Base-by-base conservation (phyloP, 2,888 invertebrate genomes). In the Metacarcinus magister region DNA sequence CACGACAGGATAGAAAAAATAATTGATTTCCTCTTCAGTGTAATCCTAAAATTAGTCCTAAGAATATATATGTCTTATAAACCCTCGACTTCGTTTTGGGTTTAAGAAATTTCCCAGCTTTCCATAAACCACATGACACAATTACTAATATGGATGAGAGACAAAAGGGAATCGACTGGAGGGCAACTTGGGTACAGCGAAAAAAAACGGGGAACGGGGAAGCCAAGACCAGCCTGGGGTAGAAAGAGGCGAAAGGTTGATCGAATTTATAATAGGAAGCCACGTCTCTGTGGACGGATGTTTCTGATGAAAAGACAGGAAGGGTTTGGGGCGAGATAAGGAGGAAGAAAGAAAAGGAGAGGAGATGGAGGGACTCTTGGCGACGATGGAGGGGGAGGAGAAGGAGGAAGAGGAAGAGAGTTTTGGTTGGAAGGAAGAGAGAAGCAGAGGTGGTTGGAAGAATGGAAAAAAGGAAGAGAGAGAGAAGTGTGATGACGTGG, bases 291-390 rank as follows among this genome's bases (percentile, higher is more conserved):
- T 28, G 75, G 75, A 75, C 75, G 75, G 75, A 75, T 75, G 75
- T 75, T 75, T 16, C n/a, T 75, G 82, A 82, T 82, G 82, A 82
- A 82, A 82, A 32, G 82, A 32, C 82, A 82, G 82, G 82, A 82
- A 82, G 82, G 82, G 82, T 32, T 67, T n/a, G 82, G 32, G 82
- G 32, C 28, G 82, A 82, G 82, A 82, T 82, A n/a, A 82, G 82
- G 82, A 82, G 32, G 82, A 28, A 32, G 82, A 82, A 32, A 32
- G 82, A 13, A 32, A 82, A 23, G 82, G 82, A 82, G 32, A 82
- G 82, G 82, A 82, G 82, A 82, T 82, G 82, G 32, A 82, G 82
- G 82, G 23, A 82, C 82, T 67, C 67, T 67, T 54, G 54, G 54
- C 16, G 54, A 54, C 54, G 54, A 54, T 54, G 54, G 54, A 54